Base-by-base conservation (phyloP, 2,113 vertebrate genomes). In the Chauna torquata region DNA sequence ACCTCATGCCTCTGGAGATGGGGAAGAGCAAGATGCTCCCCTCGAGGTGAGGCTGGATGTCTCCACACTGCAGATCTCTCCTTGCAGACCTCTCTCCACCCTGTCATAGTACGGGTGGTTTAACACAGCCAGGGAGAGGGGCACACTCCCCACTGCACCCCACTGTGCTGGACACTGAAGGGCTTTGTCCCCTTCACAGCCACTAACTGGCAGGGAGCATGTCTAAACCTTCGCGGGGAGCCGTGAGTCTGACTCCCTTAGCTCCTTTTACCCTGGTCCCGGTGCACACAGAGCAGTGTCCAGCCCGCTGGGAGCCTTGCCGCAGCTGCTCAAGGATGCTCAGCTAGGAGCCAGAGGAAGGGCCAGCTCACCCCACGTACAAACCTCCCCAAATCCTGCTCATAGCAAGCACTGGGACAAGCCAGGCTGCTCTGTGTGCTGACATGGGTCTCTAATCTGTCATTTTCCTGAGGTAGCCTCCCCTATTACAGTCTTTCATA, bases 31-130 rank as follows among this genome's bases (percentile, higher is more conserved):
- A 71, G 16, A 0, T 58, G 6, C 47, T 78, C 57, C 36, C 50
- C n/a, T 74, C 6, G 1, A 57, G 28, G 10, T 8, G 57, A 61
- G 40, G 25, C 38, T 49, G 81, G 50, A 47, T 30, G 22, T 82
- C 30, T 34, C 59, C 3, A 1, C 1, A 3, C 42, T 24, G 54
- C 3, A 3, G 24, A 34, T 3, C n/a, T n/a, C n/a, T 4, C 65
- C 61, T 65, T 30, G 50, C 49, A 94, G 64, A 91, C 5, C 16
- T 80, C 34, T 44, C 38, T 84, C 47, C 17, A 1, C 1, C 11
- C 20, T 11, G 6, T 11, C 19, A 1, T 1, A 0, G 8, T 7
- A 1, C 0, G 12, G 27, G 32, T 52, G 30, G 14, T 20, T 64
- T 25, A 36, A 54, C 2, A 5, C 2, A 12, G 49, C 34, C 52